Base-by-base conservation (phyloP, 2,888 invertebrate genomes). In the Therioaphis trifolii region DNA sequence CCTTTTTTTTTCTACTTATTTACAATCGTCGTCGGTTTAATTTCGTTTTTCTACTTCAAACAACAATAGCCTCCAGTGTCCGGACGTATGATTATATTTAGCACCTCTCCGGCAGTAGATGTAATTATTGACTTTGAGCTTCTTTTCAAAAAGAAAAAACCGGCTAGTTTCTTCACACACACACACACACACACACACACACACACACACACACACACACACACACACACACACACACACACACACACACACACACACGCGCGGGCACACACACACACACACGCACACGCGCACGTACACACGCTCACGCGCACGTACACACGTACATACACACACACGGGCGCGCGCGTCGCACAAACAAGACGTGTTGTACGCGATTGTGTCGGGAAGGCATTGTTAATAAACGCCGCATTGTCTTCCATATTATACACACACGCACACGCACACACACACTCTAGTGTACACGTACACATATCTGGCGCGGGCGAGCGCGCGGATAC, bases 41-140 rank as follows among this genome's bases (percentile, higher is more conserved):
- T 77, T 49, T 66, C 35, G 21, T 35, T 29, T 15, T 14, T 18
- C 29, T 66, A 29, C 77, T 63, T 46, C 66, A 52, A 68, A 68
- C 52, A 78, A 68, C 78, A 68, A 68, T 55, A 40, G 24, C 55
- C 40, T 18, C 24, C 68, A 24, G 58, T n/a, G 18, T 9, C 40
- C 18, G 7, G 49, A 29, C 46, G 46, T 29, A 74, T 55, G 55
- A 75, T 77, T 49, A 27, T 52, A 40, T 55, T 79, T 79, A 72
- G 71, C 80, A 72, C 80, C 80, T 80, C 80, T 58, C 55, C 58
- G 49, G 29, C 27, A 9, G 49, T 35, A 49, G 24, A 35, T 24
- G 82, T 82, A 82, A 82, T 74, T 72, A 82, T 82, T 82, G 82
- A 82, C 82, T 82, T 82, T 74, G 74, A 82, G 63, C 82, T 74